A percentile compares a stretch with the other conserved stretches of the same genome.
Conservation (phyloP, 2,113 vertebrate species). For the Carassius carassius region DNA sequence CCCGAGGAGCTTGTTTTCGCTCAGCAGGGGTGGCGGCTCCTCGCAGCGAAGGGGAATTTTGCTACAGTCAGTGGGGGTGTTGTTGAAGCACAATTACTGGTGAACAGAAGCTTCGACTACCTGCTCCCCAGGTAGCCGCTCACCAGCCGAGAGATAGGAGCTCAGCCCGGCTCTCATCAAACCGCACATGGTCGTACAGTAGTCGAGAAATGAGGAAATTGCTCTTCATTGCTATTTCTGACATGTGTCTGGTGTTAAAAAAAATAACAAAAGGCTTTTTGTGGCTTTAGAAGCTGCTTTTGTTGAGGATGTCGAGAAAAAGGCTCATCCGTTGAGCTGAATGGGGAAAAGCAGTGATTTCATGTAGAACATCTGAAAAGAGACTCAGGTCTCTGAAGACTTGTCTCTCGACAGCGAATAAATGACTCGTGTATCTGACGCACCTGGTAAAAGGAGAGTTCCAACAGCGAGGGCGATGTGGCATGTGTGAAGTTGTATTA, state of each 20-base stretch:
- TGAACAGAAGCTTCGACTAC: slow-evolving; percentile 56
- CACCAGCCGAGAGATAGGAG: slow-evolving; percentile 44
- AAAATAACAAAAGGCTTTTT: slow-evolving; percentile 36
- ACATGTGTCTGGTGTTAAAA: slow-evolving; percentile 18
- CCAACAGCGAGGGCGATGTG: neutral
- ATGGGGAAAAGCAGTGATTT: neutral
- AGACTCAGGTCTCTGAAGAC: slow-evolving; percentile 19
- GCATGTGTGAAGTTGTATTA: slow-evolving; percentile 25
- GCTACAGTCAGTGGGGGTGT: slow-evolving; percentile 45
- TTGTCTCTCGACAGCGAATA: slow-evolving; percentile 5
- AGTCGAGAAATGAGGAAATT: slow-evolving; percentile 45
- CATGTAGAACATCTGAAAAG: slow-evolving; percentile 17
- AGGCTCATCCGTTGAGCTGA: neutral
- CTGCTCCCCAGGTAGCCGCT: slow-evolving; percentile 53
- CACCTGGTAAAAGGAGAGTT: slow-evolving; percentile 23
- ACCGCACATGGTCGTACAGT: slow-evolving; percentile 35
- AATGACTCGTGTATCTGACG: slow-evolving; percentile 30
- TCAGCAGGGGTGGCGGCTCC: slow-evolving; percentile 50
- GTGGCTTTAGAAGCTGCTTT: slow-evolving; percentile 36
- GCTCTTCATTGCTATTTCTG: slow-evolving; percentile 31
- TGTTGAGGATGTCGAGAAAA: slow-evolving; percentile 34
- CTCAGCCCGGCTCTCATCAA: slow-evolving; percentile 53
- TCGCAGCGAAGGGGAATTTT: slow-evolving; percentile 39
- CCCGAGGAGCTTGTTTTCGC: slow-evolving; percentile 55
- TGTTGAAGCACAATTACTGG: slow-evolving; percentile 60